Percentiles rank a stretch among this genome's conserved stretches.
Evolutionary conservation across 2,888 invertebrate genomes (phyloP).

Genomic region (Malachius bipustulatus): DNA sequence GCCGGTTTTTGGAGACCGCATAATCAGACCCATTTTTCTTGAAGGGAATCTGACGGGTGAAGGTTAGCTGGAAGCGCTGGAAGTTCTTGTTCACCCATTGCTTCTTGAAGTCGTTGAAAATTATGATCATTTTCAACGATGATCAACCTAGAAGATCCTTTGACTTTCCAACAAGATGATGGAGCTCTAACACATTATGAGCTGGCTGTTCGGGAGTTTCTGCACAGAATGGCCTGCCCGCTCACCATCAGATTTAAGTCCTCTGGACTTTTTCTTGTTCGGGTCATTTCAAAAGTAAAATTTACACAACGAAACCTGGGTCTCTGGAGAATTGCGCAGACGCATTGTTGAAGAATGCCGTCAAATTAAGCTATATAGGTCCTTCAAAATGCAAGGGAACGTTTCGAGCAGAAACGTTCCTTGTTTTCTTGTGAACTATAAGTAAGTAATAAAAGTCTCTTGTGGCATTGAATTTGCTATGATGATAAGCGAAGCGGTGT

Average conservation of each 20-base stretch:
- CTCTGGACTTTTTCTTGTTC: conserved; percentile 1
- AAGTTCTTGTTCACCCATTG: background rate
- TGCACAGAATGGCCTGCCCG: background rate
- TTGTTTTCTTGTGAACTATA: too few relatives aligned
- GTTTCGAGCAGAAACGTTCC: too few relatives aligned
- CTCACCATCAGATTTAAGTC: background rate
- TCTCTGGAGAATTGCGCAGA: conserved; percentile 1
- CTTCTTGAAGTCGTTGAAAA: background rate
- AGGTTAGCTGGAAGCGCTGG: background rate
- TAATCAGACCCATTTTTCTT: background rate
- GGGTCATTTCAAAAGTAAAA: conserved; percentile 1
- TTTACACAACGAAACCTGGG: background rate
- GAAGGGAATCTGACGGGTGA: background rate
- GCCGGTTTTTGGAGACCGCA: conserved; percentile 1
- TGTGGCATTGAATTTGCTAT: too few relatives aligned
- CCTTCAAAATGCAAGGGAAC: too few relatives aligned
- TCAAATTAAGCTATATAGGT: too few relatives aligned
- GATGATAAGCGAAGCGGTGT: too few relatives aligned
- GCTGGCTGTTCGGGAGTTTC: background rate
- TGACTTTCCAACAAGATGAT: conserved; percentile 1
- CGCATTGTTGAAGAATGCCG: conserved; percentile 3
- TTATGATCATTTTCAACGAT: background rate
- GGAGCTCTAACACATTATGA: background rate
- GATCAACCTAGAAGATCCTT: background rate
- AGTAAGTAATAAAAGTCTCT: too few relatives aligned